phyloP scores from a whole-genome alignment of 2,113 vertebrate species.

The Clarias macrocephalus region DNA sequence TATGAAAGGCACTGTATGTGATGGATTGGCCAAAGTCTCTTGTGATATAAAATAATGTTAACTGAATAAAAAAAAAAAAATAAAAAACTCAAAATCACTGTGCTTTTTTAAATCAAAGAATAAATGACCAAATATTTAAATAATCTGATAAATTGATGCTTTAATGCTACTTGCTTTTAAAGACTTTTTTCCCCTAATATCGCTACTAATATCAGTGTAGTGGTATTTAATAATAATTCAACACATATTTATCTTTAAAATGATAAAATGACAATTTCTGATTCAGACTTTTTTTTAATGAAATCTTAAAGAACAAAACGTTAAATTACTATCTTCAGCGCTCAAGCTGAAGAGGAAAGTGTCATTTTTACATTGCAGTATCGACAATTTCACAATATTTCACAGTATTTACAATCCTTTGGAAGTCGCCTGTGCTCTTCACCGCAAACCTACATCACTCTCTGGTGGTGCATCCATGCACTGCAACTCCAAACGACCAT shows the following conservation, averaged over 20 bases:
- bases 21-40: no score
- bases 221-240: neutral
- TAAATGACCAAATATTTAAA: neutral
- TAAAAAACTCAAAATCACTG: neutral
- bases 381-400: slow-evolving; percentile 66
- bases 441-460: slow-evolving; percentile 26
- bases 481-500: slow-evolving; percentile 21
- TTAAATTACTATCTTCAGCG: slow-evolving; percentile 64
- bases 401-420: slow-evolving; percentile 70
- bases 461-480: slow-evolving; percentile 39
- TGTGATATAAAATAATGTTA: no score
- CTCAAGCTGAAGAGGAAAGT: slow-evolving; percentile 60
- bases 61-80: no score
- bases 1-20: no score
- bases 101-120: neutral
- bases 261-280: neutral
- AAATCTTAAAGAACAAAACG: slow-evolving; percentile 65
- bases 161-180: neutral
- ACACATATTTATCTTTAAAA: neutral
- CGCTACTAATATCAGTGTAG: neutral
- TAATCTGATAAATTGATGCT: neutral
- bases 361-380: slow-evolving; percentile 66
- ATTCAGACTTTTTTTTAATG: slow-evolving; percentile 63
- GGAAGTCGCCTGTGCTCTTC: slow-evolving; percentile 39
- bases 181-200: neutral